Evolutionary conservation across 2,113 vertebrate species (phyloP), one percentile per base, ranked within the genome.

Genomic region (Cavia porcellus): DNA sequence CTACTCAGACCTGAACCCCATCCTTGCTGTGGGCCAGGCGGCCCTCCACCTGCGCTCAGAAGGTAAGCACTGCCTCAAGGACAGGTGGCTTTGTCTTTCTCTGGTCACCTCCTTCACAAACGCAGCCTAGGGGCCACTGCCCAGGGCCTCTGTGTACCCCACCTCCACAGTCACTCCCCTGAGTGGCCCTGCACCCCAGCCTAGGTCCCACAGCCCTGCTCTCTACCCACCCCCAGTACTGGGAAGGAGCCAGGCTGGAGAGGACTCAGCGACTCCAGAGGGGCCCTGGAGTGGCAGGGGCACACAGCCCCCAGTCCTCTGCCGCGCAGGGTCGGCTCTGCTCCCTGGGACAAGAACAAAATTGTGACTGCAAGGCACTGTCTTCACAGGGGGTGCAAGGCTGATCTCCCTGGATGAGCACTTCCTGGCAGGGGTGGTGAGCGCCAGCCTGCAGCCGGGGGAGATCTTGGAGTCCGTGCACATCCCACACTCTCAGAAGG

Each of bases 1-100:
- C 25, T 98, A 98, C 86, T 99, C 99, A 0, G 99, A 99, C 95
- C 98, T 99, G 93, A 99, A 99, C 94, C 99, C 99, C 19, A 13
- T 99, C 61, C 98, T 99, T 85, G 97, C 99, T 59, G 99, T 98
- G 47, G 98, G 98, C 45, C 98, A 98, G 7, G 97, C 98, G 70
- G 96, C 92, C 68, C 98, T 99, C 72, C 98, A 97, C 20, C 96
- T 99, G 68, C 47, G 98, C 57, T 99, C 99, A 74, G 86, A 96
- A 96, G 98, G 99, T 99, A 89, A 98, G 83, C 83, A 14, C 28
- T 25, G 55, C 55, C 17, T 4, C 17, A 5, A 15, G 1, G 17
- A 57, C 55, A 57, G 25, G 4, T 5, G 5, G 20, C 42, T 42
- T n/a, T 5, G 20, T 75, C 68, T 70, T 38, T 14, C 35, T n/a